phyloP scores from a whole-genome alignment of 2,888 invertebrate genomes.

The Unio pictorum region DNA sequence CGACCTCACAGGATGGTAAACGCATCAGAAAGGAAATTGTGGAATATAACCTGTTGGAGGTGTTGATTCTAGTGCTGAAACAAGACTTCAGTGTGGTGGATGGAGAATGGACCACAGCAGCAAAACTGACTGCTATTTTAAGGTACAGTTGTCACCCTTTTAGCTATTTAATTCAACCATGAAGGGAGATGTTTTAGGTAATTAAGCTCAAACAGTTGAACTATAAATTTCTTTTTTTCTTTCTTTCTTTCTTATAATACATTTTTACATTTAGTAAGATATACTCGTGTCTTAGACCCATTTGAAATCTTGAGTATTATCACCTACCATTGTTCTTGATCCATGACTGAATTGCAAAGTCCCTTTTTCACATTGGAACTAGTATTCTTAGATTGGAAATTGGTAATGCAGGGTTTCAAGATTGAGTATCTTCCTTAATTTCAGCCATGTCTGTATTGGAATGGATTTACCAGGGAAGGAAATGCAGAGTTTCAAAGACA shows the following conservation, averaged over 20 bases:
- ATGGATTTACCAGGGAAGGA: slow-evolving; percentile 48
- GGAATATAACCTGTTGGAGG: slow-evolving; percentile 65
- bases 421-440: slow-evolving; percentile 9
- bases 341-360: too few species aligned
- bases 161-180: neutral
- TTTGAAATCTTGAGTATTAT: too few species aligned
- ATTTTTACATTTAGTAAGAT: too few species aligned
- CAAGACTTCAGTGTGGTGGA: slow-evolving; percentile 66
- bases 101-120: slow-evolving; percentile 68
- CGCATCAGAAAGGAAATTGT: slow-evolving; percentile 57
- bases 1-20: slow-evolving; percentile 48
- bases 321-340: too few species aligned
- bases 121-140: slow-evolving; percentile 60
- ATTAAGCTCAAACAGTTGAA: too few species aligned
- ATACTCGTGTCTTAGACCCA: too few species aligned
- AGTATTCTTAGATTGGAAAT: too few species aligned
- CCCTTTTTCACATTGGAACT: too few species aligned
- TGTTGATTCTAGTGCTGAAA: slow-evolving; percentile 64
- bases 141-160: slow-evolving; percentile 45
- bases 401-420: neutral
- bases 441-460: slow-evolving; percentile 58
- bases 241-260: too few species aligned
- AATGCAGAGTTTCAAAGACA: slow-evolving; percentile 49
- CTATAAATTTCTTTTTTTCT: too few species aligned
- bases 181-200: neutral